Base-by-base conservation (phyloP, 1,140 invertebrate species). In the Gryllus bimaculatus region DNA sequence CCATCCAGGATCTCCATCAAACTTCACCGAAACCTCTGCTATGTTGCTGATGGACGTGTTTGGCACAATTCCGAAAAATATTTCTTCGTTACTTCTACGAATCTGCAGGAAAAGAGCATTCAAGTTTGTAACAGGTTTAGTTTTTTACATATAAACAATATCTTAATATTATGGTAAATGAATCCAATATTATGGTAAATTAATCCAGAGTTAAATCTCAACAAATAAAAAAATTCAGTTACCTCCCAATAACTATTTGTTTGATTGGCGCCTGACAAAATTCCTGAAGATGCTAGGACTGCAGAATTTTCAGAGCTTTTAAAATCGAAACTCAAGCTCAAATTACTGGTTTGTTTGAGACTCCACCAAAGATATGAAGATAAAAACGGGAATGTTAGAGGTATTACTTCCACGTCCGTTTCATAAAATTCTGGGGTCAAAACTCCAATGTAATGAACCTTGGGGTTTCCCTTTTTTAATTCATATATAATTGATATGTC, bases 401-500 rank as follows among this genome's bases (percentile, higher is more conserved):
- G 95, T 83, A 97, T 95, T 47, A 95, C 92, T 83, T 94, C 91
- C 12, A 96, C 93, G 85, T 95, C 91, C 74, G 91, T 90, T 84
- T 96, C 94, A 81, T 92, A 91, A 83, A 94, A 95, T 85, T 95
- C 92, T 0, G 94, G 93, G 80, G 92, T 91, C 75, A 95, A 85
- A 0, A 95, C 92, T 20, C 95, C 91, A 78, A 86, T 85, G 74
- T 87, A 86, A 80, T 85, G 85, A n/a, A 82, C 83, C 80, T 95
- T 95, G 21, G 92, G 91, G 85, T 94, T 93, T 79, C 90, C 90
- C 81, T 92, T 90, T 81, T 93, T 92, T 78, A 98, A 85, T 83
- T 96, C 93, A 83, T 96, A 96, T 74, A 98, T 88, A 79, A 98
- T 94, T 1, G 95, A 96, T 20, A 95, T 91, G 82, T 96, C 94